Evolutionary conservation across 2,797 vertebrate genomes (phyloP).

Genomic region (Alauda arvensis): DNA sequence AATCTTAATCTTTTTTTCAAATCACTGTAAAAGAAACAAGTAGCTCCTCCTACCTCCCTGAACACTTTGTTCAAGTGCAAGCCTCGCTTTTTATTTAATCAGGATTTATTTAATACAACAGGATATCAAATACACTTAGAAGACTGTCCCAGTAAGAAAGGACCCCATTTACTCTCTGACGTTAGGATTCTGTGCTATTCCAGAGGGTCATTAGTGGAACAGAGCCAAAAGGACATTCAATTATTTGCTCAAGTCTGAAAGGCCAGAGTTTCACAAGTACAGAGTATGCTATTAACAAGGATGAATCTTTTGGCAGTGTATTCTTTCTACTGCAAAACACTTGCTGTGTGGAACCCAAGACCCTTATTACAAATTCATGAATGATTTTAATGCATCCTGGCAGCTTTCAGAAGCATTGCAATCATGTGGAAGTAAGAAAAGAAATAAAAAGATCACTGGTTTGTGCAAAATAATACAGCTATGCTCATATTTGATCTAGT

Average conservation of each 20-base stretch:
- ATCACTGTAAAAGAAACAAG: neutral
- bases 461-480: conserved; percentile 42
- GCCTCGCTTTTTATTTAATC: neutral
- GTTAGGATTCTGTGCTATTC: conserved; percentile 47
- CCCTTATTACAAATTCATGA: conserved; percentile 67
- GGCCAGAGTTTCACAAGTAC: conserved; percentile 27
- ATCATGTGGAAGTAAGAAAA: conserved; percentile 45
- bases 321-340: conserved; percentile 39
- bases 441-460: conserved; percentile 22
- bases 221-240: conserved; percentile 64
- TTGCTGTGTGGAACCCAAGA: conserved; percentile 54
- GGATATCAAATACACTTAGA: neutral
- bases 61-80: neutral
- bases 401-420: conserved; percentile 62
- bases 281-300: conserved; percentile 42
- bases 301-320: conserved; percentile 56
- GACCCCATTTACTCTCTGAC: conserved; percentile 36
- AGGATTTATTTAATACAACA: neutral
- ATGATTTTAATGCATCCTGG: conserved; percentile 70
- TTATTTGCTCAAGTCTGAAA: conserved; percentile 43
- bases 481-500: neutral
- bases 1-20: neutral
- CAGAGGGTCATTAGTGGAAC: conserved; percentile 65
- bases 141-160: neutral
- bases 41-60: neutral